phyloP scores from a whole-genome alignment of 2,888 invertebrate species.

The Caenorhabditis sp. region DNA sequence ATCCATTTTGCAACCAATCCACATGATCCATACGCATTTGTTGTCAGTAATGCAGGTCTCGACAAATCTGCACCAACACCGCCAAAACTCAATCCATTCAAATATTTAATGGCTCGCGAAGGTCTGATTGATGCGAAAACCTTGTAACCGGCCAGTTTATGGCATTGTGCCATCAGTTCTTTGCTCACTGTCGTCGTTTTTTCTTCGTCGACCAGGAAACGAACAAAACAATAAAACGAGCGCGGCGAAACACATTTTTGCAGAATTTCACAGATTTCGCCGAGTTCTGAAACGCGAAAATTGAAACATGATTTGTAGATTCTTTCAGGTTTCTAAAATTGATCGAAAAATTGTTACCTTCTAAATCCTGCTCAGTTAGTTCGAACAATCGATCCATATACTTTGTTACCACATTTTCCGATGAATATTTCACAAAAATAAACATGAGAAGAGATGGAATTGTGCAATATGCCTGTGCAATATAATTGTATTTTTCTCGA shows the following conservation, averaged over 20 bases:
- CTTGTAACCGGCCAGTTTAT: slow-evolving; percentile 6
- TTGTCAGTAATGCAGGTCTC: slow-evolving; percentile 24
- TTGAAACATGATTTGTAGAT: neutral
- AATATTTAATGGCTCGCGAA: slow-evolving; percentile 20
- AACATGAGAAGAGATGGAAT: slow-evolving; percentile 25
- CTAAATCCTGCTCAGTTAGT: slow-evolving; percentile 17
- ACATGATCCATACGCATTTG: slow-evolving; percentile 27
- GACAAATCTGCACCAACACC: neutral
- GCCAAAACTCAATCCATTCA: slow-evolving; percentile 14
- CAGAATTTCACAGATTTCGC: neutral
- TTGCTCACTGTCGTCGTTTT: slow-evolving; percentile 32
- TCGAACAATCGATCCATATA: slow-evolving; percentile 14
- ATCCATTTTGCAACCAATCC: slow-evolving; percentile 28
- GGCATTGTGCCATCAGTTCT: slow-evolving; percentile 28
- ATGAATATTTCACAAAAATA: slow-evolving; percentile 16
- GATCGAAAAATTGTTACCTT: slow-evolving; percentile 3
- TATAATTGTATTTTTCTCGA: too few species aligned
- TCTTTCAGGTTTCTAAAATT: neutral
- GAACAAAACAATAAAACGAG: slow-evolving; percentile 24
- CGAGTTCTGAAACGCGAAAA: neutral
- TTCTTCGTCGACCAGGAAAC: slow-evolving; percentile 37
- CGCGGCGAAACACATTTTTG: neutral
- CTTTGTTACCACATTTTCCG: slow-evolving; percentile 19
- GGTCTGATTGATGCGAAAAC: slow-evolving; percentile 34
- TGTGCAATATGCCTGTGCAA: slow-evolving; percentile 14